A percentile compares a stretch with the other conserved stretches of the same genome.
These are phyloP conservation scores for Microctenopoma stevenorrisi DNA, from an alignment of 2,797 vertebrate species.

Conservation along the genomic window DNA sequence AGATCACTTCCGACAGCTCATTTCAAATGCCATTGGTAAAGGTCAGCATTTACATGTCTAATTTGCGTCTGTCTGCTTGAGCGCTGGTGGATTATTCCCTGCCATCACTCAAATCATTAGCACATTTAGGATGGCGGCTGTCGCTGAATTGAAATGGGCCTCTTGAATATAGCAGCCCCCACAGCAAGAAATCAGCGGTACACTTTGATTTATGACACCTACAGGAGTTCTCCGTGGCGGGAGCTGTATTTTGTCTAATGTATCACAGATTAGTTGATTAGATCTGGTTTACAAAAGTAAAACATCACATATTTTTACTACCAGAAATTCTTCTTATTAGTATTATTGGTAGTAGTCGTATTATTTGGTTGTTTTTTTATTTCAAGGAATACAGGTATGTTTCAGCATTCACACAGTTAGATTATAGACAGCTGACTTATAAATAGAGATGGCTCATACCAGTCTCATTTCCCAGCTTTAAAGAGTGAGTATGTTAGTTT, in stretches of 20 bases:
- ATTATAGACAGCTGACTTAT: background rate
- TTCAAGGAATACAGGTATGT: background rate
- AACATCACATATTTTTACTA: conserved; percentile 3
- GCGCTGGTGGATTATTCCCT: conserved; percentile 87
- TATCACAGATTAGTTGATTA: conserved; percentile 27
- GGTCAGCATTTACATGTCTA: conserved; percentile 85
- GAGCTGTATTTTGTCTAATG: conserved; percentile 38
- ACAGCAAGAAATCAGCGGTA: conserved; percentile 40
- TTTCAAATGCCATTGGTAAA: conserved; percentile 83
- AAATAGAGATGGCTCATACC: background rate
- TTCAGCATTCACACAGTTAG: background rate
- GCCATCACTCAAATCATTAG: conserved; percentile 89
- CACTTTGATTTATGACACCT: conserved; percentile 66
- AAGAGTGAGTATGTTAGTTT: background rate
- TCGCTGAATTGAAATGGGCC: conserved; percentile 74
- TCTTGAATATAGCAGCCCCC: conserved; percentile 51
- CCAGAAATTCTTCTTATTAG: background rate
- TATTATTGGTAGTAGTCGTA: too few relatives aligned
- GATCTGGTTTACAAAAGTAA: conserved; percentile 18
- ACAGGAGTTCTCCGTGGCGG: conserved; percentile 25
- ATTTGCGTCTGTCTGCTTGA: conserved; percentile 76
- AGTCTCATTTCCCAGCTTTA: too few relatives aligned
- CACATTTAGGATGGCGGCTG: conserved; percentile 67
- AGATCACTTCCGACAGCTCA: conserved; percentile 78
- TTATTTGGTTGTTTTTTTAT: background rate